Base-by-base conservation (phyloP, 2,888 invertebrate genomes). In the Drepanosiphum platanoidis region DNA sequence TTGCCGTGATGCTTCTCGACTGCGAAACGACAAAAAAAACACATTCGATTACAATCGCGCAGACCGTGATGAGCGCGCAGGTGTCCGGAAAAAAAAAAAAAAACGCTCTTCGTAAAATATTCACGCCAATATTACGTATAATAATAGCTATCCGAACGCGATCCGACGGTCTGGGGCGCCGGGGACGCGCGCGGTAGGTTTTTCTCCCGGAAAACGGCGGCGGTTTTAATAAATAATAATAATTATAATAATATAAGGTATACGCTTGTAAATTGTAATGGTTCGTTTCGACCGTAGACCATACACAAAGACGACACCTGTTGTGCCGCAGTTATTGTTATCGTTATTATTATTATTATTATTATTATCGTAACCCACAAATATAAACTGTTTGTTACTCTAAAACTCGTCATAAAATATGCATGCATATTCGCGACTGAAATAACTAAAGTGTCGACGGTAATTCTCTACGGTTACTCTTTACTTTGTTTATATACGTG, bases 1-100 rank as follows among this genome's bases (percentile, higher is more conserved):
- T 96, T 95, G 32, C 96, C 96, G 88, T 96, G 95, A 90, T 94
- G 95, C 88, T 94, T 94, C 87, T 93, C 92, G 88, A 95, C 96
- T 96, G 92, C 46, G 92, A 92, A 88, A 90, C 89, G 77, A 72
- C n/a, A n/a, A n/a, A n/a, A n/a, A n/a, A n/a, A n/a, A n/a, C n/a
- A n/a, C n/a, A n/a, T n/a, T n/a, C n/a, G n/a, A n/a, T n/a, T n/a
- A n/a, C n/a, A n/a, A n/a, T n/a, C n/a, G n/a, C n/a, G n/a, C n/a
- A n/a, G n/a, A n/a, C n/a, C n/a, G n/a, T n/a, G n/a, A n/a, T n/a
- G n/a, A n/a, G n/a, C n/a, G n/a, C n/a, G n/a, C n/a, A n/a, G n/a
- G n/a, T n/a, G n/a, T n/a, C n/a, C n/a, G n/a, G n/a, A n/a, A n/a
- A n/a, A n/a, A n/a, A n/a, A n/a, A n/a, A n/a, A n/a, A n/a, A n/a